These are phyloP conservation scores for Rhopalosiphum nymphaeae DNA, from an alignment of 2,888 invertebrate species.

Conservation along the genomic window DNA sequence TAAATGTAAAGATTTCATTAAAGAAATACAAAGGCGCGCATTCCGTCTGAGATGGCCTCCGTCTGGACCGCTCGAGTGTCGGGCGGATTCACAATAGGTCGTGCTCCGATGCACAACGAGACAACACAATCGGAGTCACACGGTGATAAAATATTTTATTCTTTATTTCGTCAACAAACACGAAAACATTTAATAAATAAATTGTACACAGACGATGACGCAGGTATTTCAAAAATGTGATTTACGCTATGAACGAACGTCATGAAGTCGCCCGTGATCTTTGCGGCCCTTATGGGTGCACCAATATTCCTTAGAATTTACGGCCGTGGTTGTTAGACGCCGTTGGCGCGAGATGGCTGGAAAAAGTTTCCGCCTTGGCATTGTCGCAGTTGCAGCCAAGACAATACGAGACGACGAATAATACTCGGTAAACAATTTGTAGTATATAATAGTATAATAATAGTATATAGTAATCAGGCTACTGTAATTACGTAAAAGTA, in stretches of 20 bases:
- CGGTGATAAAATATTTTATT: slow-evolving; percentile 11
- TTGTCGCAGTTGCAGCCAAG: background rate
- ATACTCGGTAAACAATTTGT: background rate
- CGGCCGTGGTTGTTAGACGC: background rate
- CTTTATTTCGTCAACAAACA: slow-evolving; percentile 17
- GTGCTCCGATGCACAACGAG: background rate
- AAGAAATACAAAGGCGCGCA: background rate
- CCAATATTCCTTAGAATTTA: background rate
- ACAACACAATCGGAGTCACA: background rate
- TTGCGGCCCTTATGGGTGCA: background rate
- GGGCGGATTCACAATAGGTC: background rate
- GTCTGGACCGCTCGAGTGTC: background rate
- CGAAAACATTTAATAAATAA: slow-evolving; percentile 17
- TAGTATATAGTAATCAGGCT: background rate
- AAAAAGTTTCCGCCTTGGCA: background rate
- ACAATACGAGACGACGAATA: background rate
- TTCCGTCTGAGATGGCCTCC: background rate
- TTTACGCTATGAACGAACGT: background rate
- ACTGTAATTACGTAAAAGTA: background rate
- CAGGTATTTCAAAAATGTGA: background rate
- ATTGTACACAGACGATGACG: slow-evolving; percentile 7
- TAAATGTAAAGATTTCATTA: slow-evolving; percentile 13
- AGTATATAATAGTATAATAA: background rate
- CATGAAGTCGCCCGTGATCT: background rate
- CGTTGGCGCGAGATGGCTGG: background rate